A percentile compares a stretch with the other conserved stretches of the same genome.
phyloP scores from a whole-genome alignment of 1,140 invertebrate species.

The Dryas iulia region DNA sequence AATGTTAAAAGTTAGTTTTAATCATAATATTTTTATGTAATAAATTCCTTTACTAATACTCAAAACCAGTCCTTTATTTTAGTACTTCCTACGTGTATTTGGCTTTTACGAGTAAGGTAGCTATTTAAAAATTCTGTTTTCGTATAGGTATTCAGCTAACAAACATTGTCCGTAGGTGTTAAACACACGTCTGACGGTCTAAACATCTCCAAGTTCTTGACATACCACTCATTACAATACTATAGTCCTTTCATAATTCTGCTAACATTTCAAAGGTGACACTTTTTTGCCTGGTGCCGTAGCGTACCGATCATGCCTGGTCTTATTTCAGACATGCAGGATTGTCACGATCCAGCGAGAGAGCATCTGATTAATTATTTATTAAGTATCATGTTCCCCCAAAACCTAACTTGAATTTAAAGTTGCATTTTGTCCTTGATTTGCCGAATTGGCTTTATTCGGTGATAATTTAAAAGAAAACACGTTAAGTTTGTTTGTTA shows the following conservation, averaged over 20 bases:
- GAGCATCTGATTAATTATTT: neutral
- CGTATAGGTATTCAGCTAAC: too few relatives aligned
- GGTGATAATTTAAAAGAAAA: neutral
- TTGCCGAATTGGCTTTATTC: neutral
- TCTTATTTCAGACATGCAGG: constrained; percentile 3
- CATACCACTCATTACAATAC: neutral
- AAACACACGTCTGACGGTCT: too few relatives aligned
- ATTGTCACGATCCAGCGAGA: neutral
- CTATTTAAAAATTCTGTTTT: too few relatives aligned
- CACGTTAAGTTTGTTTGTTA: too few relatives aligned
- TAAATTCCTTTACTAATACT: too few relatives aligned
- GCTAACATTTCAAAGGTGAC: neutral
- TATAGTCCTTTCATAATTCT: neutral
- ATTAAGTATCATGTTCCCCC: neutral
- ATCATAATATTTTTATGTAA: too few relatives aligned
- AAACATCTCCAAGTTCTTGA: too few relatives aligned
- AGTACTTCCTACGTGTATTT: too few relatives aligned
- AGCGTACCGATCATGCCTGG: neutral
- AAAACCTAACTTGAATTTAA: neutral
- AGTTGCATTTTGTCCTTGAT: neutral
- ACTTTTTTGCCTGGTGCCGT: neutral
- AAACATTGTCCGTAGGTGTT: too few relatives aligned
- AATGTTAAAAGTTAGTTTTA: too few relatives aligned
- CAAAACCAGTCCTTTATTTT: too few relatives aligned
- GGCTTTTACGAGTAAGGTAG: too few relatives aligned